Evolutionary conservation across 2,888 invertebrate species (phyloP).

Genomic region (Mellilla xanthometata): DNA sequence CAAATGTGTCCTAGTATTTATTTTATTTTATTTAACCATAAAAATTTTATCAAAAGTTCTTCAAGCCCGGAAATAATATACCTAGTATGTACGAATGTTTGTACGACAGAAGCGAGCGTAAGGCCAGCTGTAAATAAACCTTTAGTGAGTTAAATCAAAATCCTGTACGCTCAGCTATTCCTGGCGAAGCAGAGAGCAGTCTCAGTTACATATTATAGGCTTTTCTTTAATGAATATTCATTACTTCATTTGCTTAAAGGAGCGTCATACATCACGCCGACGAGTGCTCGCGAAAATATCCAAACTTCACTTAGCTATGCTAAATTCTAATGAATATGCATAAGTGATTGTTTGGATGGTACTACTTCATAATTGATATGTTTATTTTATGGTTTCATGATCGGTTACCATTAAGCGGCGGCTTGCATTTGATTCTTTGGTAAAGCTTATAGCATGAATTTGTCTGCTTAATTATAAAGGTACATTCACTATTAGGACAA

Average conservation of each 20-base stretch:
- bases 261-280: constrained; percentile 64
- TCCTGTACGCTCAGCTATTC: constrained; percentile 39
- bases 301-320: constrained; percentile 42
- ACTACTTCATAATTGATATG: constrained; percentile 34
- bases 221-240: constrained; percentile 69
- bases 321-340: constrained; percentile 50
- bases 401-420: background rate
- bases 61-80: too few relatives aligned
- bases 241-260: constrained; percentile 67
- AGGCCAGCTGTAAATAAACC: constrained; percentile 4
- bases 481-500: too few relatives aligned
- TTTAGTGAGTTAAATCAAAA: constrained; percentile 9
- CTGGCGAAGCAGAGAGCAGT: constrained; percentile 49
- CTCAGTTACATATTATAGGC: constrained; percentile 47
- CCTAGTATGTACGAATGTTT: too few relatives aligned
- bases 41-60: too few relatives aligned
- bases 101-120: too few relatives aligned
- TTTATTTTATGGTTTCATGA: background rate
- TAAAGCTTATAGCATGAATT: background rate
- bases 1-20: too few relatives aligned
- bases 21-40: too few relatives aligned
- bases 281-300: constrained; percentile 49
- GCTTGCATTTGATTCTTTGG: background rate
- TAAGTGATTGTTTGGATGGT: constrained; percentile 34
- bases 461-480: background rate